A percentile compares a stretch with the other conserved stretches of the same genome.
These are phyloP conservation scores for Diadegma fenestrale DNA, from an alignment of 2,888 invertebrate species.

Conservation along the genomic window DNA sequence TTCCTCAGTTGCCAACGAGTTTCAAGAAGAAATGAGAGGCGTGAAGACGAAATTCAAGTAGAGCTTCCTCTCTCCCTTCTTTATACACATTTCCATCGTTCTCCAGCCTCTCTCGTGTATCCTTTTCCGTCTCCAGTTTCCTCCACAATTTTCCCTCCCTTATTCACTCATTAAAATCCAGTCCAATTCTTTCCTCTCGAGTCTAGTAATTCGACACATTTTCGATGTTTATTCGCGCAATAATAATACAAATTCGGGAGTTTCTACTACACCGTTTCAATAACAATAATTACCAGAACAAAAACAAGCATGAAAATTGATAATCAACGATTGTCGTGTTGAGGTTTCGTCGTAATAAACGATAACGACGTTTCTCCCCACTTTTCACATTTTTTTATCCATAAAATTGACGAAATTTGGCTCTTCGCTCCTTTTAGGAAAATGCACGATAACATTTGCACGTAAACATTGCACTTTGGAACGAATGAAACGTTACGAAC, in stretches of 20 bases:
- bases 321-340: no score
- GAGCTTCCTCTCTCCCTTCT: constrained; percentile 35
- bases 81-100: neutral
- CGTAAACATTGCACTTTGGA: neutral
- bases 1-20: constrained; percentile 60
- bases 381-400: neutral
- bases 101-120: neutral
- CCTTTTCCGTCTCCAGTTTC: constrained; percentile 40
- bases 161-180: constrained; percentile 1
- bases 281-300: neutral
- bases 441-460: neutral
- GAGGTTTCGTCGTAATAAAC: no score
- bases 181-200: neutral
- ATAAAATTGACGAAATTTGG: neutral
- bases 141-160: neutral
- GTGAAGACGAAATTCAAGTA: constrained; percentile 57
- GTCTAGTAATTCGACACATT: neutral
- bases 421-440: neutral
- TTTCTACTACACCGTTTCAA: neutral
- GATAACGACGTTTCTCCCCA: neutral
- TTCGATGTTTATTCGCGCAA: neutral
- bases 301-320: no score
- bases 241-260: neutral
- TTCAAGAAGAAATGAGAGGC: constrained; percentile 54
- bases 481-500: neutral